phyloP scores from a whole-genome alignment of 2,888 invertebrate species.

The Drosophila incognita region DNA sequence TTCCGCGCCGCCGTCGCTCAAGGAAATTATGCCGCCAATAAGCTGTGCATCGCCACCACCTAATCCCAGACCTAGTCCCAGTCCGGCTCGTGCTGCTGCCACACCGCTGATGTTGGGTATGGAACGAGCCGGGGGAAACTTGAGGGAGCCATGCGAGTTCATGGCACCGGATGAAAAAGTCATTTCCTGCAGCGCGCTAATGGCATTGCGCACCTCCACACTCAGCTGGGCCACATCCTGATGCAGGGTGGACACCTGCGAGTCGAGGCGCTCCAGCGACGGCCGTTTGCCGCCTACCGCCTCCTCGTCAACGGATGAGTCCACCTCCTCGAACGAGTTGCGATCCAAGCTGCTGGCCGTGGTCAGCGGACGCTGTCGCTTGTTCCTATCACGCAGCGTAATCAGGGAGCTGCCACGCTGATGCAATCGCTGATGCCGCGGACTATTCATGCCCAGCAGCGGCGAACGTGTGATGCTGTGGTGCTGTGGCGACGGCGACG shows the following conservation, averaged over 20 bases:
- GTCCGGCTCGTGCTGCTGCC: slow-evolving; percentile 38
- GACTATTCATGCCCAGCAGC: slow-evolving; percentile 79
- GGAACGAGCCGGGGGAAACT: slow-evolving; percentile 91
- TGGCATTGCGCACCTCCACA: slow-evolving; percentile 93
- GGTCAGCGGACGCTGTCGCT: slow-evolving; percentile 88
- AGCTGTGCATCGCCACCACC: slow-evolving; percentile 43
- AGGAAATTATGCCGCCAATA: slow-evolving; percentile 35
- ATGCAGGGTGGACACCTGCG: slow-evolving; percentile 92
- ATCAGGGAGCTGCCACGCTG: slow-evolving; percentile 85
- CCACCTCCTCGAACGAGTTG: slow-evolving; percentile 81
- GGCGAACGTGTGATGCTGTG: slow-evolving; percentile 82
- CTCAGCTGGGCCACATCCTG: slow-evolving; percentile 94
- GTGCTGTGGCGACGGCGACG: slow-evolving; percentile 86
- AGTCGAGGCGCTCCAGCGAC: slow-evolving; percentile 90
- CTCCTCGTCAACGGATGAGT: slow-evolving; percentile 81
- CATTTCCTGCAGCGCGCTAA: slow-evolving; percentile 93
- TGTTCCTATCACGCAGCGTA: slow-evolving; percentile 88
- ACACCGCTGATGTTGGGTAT: slow-evolving; percentile 90
- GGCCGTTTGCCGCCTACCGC: slow-evolving; percentile 66
- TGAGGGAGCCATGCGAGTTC: slow-evolving; percentile 83
- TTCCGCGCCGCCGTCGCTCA: slow-evolving; percentile 49
- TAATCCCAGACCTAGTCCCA: slow-evolving; percentile 34
- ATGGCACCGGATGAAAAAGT: slow-evolving; percentile 88
- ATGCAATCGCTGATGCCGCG: slow-evolving; percentile 83
- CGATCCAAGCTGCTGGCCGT: slow-evolving; percentile 84